Conservation (phyloP, 2,888 invertebrate species). For the Loripinus fragilis region DNA sequence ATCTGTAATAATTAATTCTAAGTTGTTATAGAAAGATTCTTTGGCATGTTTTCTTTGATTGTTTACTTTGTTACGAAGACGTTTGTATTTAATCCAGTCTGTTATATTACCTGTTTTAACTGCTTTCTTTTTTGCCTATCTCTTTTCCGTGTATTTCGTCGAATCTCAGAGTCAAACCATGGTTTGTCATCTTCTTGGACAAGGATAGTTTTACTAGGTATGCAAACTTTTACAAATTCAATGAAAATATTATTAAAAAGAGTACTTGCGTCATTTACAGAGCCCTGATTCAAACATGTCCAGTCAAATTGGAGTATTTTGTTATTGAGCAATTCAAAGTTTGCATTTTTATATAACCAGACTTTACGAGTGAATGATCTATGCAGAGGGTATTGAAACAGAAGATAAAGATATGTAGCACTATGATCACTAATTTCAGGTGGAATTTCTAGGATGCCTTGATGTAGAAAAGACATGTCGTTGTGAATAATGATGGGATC, state of each 20-base stretch:
- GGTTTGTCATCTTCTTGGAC: slow-evolving; percentile 26
- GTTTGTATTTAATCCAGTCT: slow-evolving; percentile 28
- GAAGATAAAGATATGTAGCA: background rate
- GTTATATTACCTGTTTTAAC: background rate
- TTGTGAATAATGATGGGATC: background rate
- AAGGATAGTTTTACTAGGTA: slow-evolving; percentile 21
- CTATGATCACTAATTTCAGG: background rate
- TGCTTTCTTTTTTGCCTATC: slow-evolving; percentile 21
- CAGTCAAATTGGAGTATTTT: background rate
- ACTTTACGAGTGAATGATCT: too few relatives aligned
- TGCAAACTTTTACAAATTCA: background rate
- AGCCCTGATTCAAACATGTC: background rate
- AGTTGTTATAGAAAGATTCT: background rate
- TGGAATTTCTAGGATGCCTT: background rate
- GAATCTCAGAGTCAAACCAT: slow-evolving; percentile 29
- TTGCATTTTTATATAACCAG: background rate
- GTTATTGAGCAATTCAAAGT: background rate
- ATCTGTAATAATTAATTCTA: background rate
- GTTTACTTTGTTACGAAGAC: slow-evolving; percentile 14
- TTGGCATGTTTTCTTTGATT: background rate
- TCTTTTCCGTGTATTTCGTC: slow-evolving; percentile 7
- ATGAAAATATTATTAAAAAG: background rate
- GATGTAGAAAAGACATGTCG: background rate
- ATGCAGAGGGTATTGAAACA: too few relatives aligned
- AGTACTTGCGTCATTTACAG: background rate